Evolutionary conservation across 2,888 invertebrate genomes (phyloP).

Genomic region (Drosophila putrida): DNA sequence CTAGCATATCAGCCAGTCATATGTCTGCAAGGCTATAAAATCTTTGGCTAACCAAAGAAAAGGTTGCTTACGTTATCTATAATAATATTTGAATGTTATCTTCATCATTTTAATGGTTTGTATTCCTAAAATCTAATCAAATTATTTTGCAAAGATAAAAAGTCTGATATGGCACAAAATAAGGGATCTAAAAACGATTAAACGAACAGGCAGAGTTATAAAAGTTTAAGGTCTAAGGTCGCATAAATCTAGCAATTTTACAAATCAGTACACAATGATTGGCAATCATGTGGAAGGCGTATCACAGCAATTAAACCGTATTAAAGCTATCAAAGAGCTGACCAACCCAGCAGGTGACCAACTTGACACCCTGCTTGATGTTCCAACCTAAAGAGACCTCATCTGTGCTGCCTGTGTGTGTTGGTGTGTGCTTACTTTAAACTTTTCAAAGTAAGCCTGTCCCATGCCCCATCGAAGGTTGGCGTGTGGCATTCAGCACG

Average conservation of each 20-base stretch:
- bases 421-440: constrained; percentile 25
- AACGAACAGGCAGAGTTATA: too few species aligned
- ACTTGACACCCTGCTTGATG: constrained; percentile 26
- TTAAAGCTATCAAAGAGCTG: constrained; percentile 46
- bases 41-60: too few species aligned
- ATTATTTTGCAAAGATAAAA: too few species aligned
- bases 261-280: not conserved
- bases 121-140: too few species aligned
- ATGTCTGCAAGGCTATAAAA: too few species aligned
- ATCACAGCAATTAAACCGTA: constrained; percentile 23
- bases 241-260: not conserved
- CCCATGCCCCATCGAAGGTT: constrained; percentile 10
- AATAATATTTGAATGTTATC: too few species aligned
- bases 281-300: not conserved
- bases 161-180: too few species aligned
- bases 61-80: too few species aligned
- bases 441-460: constrained; percentile 29
- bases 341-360: constrained; percentile 70
- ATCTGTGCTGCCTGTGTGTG: not conserved
- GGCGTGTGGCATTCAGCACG: constrained; percentile 1
- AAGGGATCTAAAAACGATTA: too few species aligned
- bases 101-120: too few species aligned
- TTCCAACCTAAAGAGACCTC: constrained; percentile 1
- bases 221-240: not conserved
- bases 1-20: too few species aligned